phyloP scores from a whole-genome alignment of 2,888 invertebrate species.

The Margaritifera margaritifera region DNA sequence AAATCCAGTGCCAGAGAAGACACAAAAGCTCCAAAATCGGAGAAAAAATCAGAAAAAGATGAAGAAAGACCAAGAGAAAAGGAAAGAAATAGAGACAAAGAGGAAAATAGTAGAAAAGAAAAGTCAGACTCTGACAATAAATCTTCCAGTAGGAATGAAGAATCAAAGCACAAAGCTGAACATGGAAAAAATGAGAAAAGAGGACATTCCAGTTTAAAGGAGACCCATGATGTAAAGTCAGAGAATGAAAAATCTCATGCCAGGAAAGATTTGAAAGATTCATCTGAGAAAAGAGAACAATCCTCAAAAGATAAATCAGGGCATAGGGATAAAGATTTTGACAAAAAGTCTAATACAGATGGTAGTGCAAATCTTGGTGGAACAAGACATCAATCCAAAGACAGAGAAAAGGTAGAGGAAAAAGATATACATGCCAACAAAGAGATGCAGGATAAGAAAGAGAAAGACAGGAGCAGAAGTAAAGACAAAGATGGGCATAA shows the following conservation, averaged over 20 bases:
- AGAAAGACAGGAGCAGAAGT: constrained; percentile 2
- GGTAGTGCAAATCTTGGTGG: neutral
- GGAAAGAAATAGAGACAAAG: constrained; percentile 1
- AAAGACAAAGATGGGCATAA: neutral
- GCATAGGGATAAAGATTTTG: neutral
- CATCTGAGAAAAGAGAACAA: neutral
- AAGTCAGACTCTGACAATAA: too few species aligned
- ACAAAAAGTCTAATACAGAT: neutral
- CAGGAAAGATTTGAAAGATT: neutral
- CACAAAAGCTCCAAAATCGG: constrained; percentile 4
- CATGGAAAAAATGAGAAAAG: too few species aligned
- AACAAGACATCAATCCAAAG: neutral
- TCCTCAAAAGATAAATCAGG: constrained; percentile 1
- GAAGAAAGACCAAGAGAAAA: neutral
- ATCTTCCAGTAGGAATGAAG: too few species aligned
- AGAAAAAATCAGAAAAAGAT: constrained; percentile 6
- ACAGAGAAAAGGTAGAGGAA: neutral
- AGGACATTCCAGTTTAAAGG: too few species aligned
- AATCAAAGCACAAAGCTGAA: too few species aligned
- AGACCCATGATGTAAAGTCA: too few species aligned
- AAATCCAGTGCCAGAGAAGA: constrained; percentile 2
- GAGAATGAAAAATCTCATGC: neutral
- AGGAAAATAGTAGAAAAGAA: too few species aligned
- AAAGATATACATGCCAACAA: neutral
- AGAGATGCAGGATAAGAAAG: neutral